phyloP scores from a whole-genome alignment of 2,888 invertebrate genomes.

The Luffia ferchaultella region DNA sequence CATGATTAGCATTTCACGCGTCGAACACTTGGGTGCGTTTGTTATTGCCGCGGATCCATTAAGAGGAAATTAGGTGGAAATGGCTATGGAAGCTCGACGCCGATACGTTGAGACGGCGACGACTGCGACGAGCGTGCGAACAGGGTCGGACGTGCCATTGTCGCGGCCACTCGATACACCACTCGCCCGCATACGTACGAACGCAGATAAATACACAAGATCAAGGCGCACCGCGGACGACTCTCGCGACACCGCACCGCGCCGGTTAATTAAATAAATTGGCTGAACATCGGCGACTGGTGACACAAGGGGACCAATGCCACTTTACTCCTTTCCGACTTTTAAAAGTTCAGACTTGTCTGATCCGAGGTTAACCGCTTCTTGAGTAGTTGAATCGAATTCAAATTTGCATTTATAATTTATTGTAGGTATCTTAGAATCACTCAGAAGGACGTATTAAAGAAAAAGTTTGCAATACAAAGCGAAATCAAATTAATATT shows the following conservation, averaged over 20 bases:
- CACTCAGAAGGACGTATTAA: no score
- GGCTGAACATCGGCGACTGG: not conserved
- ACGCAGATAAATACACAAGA: no score
- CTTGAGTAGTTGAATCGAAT: not conserved
- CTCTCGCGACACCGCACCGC: slow-evolving; percentile 26
- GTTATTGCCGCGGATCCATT: no score
- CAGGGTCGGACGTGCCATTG: slow-evolving; percentile 52
- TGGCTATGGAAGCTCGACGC: no score
- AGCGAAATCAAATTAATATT: no score
- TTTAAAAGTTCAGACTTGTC: not conserved
- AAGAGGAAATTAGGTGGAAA: no score
- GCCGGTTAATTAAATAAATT: not conserved
- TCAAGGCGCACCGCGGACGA: slow-evolving; percentile 44
- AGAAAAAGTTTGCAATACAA: no score
- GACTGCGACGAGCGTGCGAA: slow-evolving; percentile 55
- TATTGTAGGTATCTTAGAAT: no score
- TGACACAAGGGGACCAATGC: not conserved
- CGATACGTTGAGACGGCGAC: no score
- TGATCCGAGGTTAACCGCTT: not conserved
- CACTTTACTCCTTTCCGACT: not conserved
- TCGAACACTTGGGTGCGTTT: no score
- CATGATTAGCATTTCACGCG: no score
- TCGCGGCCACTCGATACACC: slow-evolving; percentile 28
- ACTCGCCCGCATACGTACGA: slow-evolving; percentile 18
- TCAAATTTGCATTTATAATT: no score